Evolutionary conservation across 2,888 invertebrate genomes (phyloP), one percentile per base, ranked within the genome.

Genomic region (Xanthia icteritia): DNA sequence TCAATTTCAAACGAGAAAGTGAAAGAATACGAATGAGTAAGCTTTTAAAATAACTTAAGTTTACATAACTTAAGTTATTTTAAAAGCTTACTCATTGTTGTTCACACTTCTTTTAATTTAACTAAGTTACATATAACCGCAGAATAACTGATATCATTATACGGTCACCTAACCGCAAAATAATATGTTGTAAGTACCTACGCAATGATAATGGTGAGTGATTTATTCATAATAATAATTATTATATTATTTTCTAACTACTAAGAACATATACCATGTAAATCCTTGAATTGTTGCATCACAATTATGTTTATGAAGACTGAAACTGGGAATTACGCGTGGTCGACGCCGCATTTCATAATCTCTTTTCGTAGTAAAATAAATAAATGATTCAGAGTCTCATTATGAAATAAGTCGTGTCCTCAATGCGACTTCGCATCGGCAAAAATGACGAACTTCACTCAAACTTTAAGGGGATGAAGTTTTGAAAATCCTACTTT

Each of bases 261-360:
- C 11, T 51, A 23, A 51, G 6, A 27, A 70, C 1, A 23, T 4
- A 15, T 67, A 27, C 13, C 6, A 45, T 27, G 13, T 13, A 51
- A 20, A 45, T 45, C 31, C 13, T 31, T 31, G 2, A 73, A 27
- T n/a, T 73, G n/a, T 45, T 63, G 23, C n/a, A 11, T 54, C 31
- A 42, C 13, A 75, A n/a, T 73, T 73, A 45, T 71, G 17, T 27
- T 72, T 51, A 60, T 17, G 20, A 17, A 39, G 13, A 67, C 42
- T 56, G 15, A 39, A 27, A 51, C 39, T 42, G 76, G 60, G 39
- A 76, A 66, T 76, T 20, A 60, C 76, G 20, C 20, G 15, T 3
- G 20, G 8, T 48, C 3, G 4, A 36, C 23, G 63, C 68, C 39
- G 63, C 20, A 48, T 76, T 68, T 31, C 13, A 66, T 31, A n/a